Conservation (phyloP, 1,140 invertebrate genomes). For the Mizuhopecten yessoensis region DNA sequence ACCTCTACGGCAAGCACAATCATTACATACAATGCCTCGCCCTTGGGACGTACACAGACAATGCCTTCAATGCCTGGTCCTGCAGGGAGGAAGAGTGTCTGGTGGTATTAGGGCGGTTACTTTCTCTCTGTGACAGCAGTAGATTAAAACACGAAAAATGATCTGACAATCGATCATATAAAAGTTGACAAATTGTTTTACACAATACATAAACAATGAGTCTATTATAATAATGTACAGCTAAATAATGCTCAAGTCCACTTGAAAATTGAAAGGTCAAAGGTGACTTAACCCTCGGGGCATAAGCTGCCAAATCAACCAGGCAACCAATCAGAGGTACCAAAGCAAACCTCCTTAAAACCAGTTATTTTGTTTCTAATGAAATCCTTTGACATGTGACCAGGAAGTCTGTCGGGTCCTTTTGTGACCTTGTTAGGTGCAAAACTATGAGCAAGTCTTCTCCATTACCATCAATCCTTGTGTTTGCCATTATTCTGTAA, state of each 20-base stretch:
- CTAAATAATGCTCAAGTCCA: background rate
- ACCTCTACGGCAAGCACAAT: too few relatives aligned
- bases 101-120: too few relatives aligned
- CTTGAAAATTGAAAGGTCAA: background rate
- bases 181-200: slow-evolving; percentile 2
- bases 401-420: too few relatives aligned
- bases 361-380: too few relatives aligned
- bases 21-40: too few relatives aligned
- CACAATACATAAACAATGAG: background rate
- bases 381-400: too few relatives aligned
- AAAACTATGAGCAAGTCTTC: too few relatives aligned
- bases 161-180: slow-evolving; percentile 13
- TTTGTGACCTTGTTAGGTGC: too few relatives aligned
- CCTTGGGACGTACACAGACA: too few relatives aligned
- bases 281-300: slow-evolving; percentile 3
- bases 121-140: background rate
- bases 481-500: background rate
- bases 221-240: background rate
- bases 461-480: background rate
- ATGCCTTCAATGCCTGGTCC: too few relatives aligned
- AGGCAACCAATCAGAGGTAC: background rate
- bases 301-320: background rate
- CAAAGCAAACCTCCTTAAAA: too few relatives aligned
- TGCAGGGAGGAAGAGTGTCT: too few relatives aligned
- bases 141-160: background rate